Base-by-base conservation (phyloP, 2,888 invertebrate species). In the Pseudococcus viburni region DNA sequence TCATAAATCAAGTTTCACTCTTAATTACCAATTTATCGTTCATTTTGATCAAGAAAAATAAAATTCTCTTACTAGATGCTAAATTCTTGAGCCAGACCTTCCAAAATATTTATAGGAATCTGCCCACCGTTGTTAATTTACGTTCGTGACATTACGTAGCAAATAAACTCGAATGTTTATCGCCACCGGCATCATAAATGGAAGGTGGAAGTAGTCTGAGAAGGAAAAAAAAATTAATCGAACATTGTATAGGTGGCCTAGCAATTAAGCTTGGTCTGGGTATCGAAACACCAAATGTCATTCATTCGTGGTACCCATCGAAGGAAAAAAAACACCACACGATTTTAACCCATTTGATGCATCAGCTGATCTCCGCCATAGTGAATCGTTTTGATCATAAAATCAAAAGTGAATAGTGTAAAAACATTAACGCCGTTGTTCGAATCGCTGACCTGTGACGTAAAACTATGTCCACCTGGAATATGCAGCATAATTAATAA, bases 341-440 rank as follows among this genome's bases (percentile, higher is more conserved):
- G 26, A 51, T 64, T 64, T 8, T 0, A 64, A 64, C 64, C 19
- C 64, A 64, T 22, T 64, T 64, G 64, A 64, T 64, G 68, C 68
- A 68, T 26, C 59, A n/a, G 22, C 22, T 22, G 5, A n/a, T 5
- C 12, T 59, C 1, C 12, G n/a, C 22, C 64, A 64, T 64, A 9
- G 11, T 64, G 22, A 64, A n/a, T 55, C 22, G 64, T 64, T 64
- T 64, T 73, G 33, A 73, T 73, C 19, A 83, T 83, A 46, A 83
- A 83, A 83, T 46, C 46, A 83, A 83, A 83, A 83, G 80, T 83
- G 80, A 83, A 42, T 83, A 46, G 19, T 6, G 12, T 64, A 22
- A 83, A 83, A 46, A 42, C 33, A 46, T 83, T 19, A 19, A 11
- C 46, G 19, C 39, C 39, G 12, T 46, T 33, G 11, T 83, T 83